Evolutionary conservation across 2,888 invertebrate genomes (phyloP), one percentile per base, ranked within the genome.

Genomic region (Dryomyza anilis): DNA sequence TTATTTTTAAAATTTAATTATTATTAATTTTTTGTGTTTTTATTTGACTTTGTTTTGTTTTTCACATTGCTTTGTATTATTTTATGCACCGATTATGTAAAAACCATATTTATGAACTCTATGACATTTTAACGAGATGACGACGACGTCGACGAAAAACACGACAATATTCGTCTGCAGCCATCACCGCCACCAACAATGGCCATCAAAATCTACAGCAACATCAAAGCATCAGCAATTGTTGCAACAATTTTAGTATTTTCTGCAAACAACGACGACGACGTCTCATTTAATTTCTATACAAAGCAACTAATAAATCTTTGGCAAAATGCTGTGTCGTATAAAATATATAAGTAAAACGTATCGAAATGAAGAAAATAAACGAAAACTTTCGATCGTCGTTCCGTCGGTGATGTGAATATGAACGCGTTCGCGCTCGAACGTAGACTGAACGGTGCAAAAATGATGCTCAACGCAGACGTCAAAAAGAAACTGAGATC

Each of bases 361-460:
- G 33, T 16, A 14, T 16, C 16, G 7, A 8, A 16, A 12, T 39
- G 39, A 5, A 14, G 39, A 39, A n/a, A n/a, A n/a, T n/a, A n/a
- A n/a, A n/a, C n/a, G n/a, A n/a, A n/a, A n/a, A n/a, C n/a, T n/a
- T 39, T 39, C n/a, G 16, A 39, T 14, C n/a, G 14, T 39, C 14
- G 4, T 16, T 25, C 5, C 55, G 36, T 36, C 36, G 33, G 19
- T 6, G n/a, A n/a, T n/a, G n/a, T 48, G 16, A 39, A 59, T 53
- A 59, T 57, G 21, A 52, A 76, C 72, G 53, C 70, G 69, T 71
- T 78, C 70, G 69, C 72, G 71, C 70, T 75, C 76, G 68, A 71
- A 71, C 67, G 67, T 68, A 69, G 72, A 76, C 76, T 76, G 77
- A 74, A 55, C 25, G 21, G 29, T 21, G 50, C 16, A 39, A 23